Percentiles rank a stretch among this genome's conserved stretches.
phyloP scores from a whole-genome alignment of 2,888 invertebrate species.

The Anticlea derivata region DNA sequence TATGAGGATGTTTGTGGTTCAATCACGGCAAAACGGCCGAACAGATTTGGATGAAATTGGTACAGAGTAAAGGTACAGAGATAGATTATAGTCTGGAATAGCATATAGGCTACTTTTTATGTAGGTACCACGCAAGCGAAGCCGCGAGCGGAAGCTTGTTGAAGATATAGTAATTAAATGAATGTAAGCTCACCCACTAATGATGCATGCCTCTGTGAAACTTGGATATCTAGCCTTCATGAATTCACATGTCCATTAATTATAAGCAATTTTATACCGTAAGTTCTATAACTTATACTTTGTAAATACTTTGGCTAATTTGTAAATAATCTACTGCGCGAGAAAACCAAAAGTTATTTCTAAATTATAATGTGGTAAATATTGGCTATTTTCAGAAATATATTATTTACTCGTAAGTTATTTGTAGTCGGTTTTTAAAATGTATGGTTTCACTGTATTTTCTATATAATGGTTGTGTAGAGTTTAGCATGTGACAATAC shows the following conservation, averaged over 20 bases:
- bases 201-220: neutral
- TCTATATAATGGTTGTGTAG: constrained; percentile 62
- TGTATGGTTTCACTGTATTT: constrained; percentile 48
- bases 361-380: constrained; percentile 53
- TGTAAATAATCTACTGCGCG: constrained; percentile 51
- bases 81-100: too few relatives aligned
- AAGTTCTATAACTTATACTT: constrained; percentile 45
- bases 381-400: constrained; percentile 62
- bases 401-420: constrained; percentile 52
- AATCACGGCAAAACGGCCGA: too few relatives aligned
- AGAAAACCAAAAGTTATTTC: constrained; percentile 59
- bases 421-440: constrained; percentile 26
- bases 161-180: too few relatives aligned
- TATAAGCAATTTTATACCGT: constrained; percentile 51
- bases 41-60: too few relatives aligned
- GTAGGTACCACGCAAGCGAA: too few relatives aligned
- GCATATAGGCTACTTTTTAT: too few relatives aligned
- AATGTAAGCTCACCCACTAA: too few relatives aligned
- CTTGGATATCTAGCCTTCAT: constrained; percentile 55
- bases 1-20: too few relatives aligned
- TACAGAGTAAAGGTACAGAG: too few relatives aligned
- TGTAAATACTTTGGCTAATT: constrained; percentile 63
- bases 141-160: too few relatives aligned
- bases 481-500: constrained; percentile 54
- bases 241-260: constrained; percentile 66